phyloP scores from a whole-genome alignment of 2,113 vertebrate genomes.

The Rhombomys opimus region DNA sequence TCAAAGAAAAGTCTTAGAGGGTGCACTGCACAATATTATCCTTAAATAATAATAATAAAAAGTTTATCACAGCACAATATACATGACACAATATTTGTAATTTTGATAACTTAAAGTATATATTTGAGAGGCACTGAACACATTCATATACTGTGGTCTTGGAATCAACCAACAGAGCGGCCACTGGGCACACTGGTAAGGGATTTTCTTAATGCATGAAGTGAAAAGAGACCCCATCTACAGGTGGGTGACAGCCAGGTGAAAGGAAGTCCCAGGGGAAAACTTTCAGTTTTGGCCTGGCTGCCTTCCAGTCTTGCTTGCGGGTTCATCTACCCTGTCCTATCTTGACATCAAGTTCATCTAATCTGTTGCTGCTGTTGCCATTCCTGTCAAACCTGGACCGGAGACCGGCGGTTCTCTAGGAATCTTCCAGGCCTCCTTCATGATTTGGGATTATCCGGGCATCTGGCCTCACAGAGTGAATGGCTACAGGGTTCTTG shows the following conservation, averaged over 20 bases:
- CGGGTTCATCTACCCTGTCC: background rate
- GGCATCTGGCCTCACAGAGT: no score
- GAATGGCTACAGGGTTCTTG: background rate
- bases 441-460: no score
- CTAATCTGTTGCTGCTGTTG: background rate
- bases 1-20: background rate
- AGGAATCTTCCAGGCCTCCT: background rate
- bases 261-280: no score
- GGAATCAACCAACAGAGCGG: background rate
- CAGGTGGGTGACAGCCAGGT: no score
- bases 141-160: rapidly evolving
- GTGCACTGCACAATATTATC: background rate
- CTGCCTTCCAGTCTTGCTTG: background rate
- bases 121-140: background rate
- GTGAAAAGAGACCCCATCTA: background rate
- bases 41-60: background rate
- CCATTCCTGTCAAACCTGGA: no score
- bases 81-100: background rate
- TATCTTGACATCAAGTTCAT: background rate
- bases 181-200: background rate
- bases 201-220: background rate
- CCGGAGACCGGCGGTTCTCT: no score
- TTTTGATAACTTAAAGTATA: background rate
- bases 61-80: background rate
- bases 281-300: background rate